These are phyloP conservation scores for Salvelinus alpinus DNA, from an alignment of 2,113 vertebrate species.

Conservation along the genomic window DNA sequence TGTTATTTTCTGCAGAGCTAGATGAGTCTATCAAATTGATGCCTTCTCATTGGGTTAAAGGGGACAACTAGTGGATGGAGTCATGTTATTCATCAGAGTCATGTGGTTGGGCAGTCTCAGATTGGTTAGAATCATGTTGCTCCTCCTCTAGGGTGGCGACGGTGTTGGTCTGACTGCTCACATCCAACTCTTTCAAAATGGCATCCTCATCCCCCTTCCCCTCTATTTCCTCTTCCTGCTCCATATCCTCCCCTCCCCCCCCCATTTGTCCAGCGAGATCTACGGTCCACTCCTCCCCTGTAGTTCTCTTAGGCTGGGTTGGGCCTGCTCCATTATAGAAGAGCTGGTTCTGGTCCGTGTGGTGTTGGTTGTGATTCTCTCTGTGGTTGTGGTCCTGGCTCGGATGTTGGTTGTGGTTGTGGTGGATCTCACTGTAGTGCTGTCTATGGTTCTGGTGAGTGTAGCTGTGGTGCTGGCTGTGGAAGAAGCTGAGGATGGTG, in stretches of 20 bases:
- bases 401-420: constrained; percentile 13
- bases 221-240: constrained; percentile 25
- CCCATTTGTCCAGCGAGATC: neutral
- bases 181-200: constrained; percentile 82
- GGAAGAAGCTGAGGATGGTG: constrained; percentile 94
- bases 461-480: constrained; percentile 74
- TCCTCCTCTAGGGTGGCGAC: constrained; percentile 83
- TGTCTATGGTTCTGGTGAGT: constrained; percentile 51
- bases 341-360: neutral
- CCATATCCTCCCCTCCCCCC: constrained; percentile 7
- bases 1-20: neutral
- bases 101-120: constrained; percentile 6
- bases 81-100: neutral
- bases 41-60: neutral
- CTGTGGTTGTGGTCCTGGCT: neutral
- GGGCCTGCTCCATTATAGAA: constrained; percentile 13
- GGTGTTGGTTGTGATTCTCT: constrained; percentile 15
- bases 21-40: neutral
- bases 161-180: constrained; percentile 74
- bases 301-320: constrained; percentile 13
- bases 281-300: constrained; percentile 9
- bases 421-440: neutral
- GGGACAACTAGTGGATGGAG: neutral
- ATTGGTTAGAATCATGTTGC: constrained; percentile 59
- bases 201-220: constrained; percentile 64